phyloP scores from a whole-genome alignment of 2,888 invertebrate species.

The Entomobrya multifasciata region DNA sequence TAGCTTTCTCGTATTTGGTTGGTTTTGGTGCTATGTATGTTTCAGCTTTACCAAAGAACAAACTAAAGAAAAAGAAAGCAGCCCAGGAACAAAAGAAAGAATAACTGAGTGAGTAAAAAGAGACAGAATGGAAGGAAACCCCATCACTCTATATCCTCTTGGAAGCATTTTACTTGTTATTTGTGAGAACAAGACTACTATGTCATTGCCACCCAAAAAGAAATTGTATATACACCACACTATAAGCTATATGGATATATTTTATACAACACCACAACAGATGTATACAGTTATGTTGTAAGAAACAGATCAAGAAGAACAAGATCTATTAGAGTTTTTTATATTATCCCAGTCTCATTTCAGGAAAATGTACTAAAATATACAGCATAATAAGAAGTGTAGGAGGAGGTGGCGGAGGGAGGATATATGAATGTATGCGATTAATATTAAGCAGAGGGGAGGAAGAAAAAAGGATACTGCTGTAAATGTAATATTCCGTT shows the following conservation, averaged over 20 bases:
- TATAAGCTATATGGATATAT: too few relatives aligned
- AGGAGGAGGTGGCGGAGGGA: neutral
- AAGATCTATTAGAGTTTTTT: neutral
- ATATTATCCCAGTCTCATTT: neutral
- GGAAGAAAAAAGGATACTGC: slow-evolving; percentile 1
- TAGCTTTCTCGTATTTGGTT: neutral
- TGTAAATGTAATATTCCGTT: slow-evolving; percentile 44
- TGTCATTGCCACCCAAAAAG: slow-evolving; percentile 50
- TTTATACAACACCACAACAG: neutral
- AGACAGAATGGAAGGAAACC: neutral
- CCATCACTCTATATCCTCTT: neutral
- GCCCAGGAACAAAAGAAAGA: neutral
- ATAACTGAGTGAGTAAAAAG: neutral
- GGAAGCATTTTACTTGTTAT: slow-evolving; percentile 44
- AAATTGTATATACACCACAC: neutral
- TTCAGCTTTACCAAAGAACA: too few relatives aligned
- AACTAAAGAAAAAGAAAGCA: neutral
- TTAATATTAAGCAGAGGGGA: slow-evolving; percentile 47
- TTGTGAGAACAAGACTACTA: slow-evolving; percentile 27
- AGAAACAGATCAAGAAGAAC: neutral
- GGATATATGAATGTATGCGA: neutral
- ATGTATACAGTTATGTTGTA: neutral
- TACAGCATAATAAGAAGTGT: neutral
- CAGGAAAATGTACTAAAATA: neutral
- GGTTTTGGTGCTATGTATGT: neutral